Base-by-base conservation (phyloP, 2,113 vertebrate species). In the Symphodus melops region DNA sequence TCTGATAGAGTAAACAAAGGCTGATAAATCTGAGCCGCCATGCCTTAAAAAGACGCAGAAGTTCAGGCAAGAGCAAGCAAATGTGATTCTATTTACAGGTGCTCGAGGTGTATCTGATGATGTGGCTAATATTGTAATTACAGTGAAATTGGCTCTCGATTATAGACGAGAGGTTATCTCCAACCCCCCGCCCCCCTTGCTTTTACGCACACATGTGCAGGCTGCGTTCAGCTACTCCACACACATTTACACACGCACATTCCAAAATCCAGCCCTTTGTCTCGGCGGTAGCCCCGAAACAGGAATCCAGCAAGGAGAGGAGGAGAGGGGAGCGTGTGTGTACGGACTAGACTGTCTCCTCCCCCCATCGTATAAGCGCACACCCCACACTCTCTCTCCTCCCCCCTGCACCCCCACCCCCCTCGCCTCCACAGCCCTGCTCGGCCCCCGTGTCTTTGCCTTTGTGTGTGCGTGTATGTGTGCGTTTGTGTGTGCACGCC, bases 331-430 rank as follows among this genome's bases (percentile, higher is more conserved):
- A 46, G 72, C 52, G 72, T 42, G 10, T 83, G 75, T 77, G 81
- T 33, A 6, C 75, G 81, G 87, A 87, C 77, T 88, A 91, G 90
- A 90, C 92, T 88, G 89, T 90, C 90, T 92, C 92, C 89, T 90
- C 92, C 91, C 90, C 90, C 91, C 61, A 80, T 71, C 79, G 19
- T 51, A 77, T 79, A 80, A 72, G 33, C 77, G 42, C 84, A 68
- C 79, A 72, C 63, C 72, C 68, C 79, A 70, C 69, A 55, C 68
- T 71, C 83, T 67, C 88, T 75, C 89, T 78, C 74, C 25, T 25
- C 25, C 25, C 87, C 85, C 83, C 79, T 63, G 8, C 11, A 33
- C 37, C 25, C 53, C 59, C 3, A 54, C 39, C 37, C 25, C 53
- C 59, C 3, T 57, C 59, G 14, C 62, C 77, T 42, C 53, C 70